phyloP scores from a whole-genome alignment of 2,888 invertebrate genomes.

The Diadromus collaris region DNA sequence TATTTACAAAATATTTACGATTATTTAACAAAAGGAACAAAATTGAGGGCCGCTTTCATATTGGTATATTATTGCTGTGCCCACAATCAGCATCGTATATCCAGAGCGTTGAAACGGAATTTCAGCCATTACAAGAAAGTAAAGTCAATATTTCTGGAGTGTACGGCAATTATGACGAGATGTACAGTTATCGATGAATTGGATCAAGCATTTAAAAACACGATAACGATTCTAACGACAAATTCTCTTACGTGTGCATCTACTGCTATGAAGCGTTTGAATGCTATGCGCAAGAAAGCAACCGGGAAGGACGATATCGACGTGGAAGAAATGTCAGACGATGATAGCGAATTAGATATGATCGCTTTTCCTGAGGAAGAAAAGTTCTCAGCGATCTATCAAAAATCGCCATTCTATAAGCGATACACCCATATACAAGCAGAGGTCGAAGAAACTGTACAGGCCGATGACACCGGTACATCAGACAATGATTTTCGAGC shows the following conservation, averaged over 20 bases:
- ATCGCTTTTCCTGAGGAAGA: not conserved
- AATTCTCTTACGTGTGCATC: not conserved
- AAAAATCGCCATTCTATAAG: slow-evolving; percentile 13
- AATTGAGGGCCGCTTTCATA: not conserved
- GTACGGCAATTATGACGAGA: not conserved
- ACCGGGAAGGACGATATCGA: not conserved
- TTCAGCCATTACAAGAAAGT: not conserved
- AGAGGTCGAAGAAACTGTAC: not conserved
- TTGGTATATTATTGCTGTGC: slow-evolving; percentile 14
- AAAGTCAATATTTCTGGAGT: not conserved
- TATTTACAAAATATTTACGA: slow-evolving; percentile 20
- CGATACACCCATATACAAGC: not conserved
- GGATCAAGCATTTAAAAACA: not conserved
- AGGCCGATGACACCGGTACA: not conserved
- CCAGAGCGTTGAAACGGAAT: slow-evolving; percentile 6
- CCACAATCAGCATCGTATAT: slow-evolving; percentile 21
- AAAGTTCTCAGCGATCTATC: not conserved
- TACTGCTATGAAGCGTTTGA: not conserved
- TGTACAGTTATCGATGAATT: not conserved
- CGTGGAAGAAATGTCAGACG: not conserved
- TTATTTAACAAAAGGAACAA: not conserved
- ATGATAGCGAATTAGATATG: not conserved
- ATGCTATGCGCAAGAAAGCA: too few relatives aligned
- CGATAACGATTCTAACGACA: not conserved
- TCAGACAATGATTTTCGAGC: not conserved